Evolutionary conservation across 2,888 invertebrate species (phyloP).

Genomic region (Drosophila meridiana): DNA sequence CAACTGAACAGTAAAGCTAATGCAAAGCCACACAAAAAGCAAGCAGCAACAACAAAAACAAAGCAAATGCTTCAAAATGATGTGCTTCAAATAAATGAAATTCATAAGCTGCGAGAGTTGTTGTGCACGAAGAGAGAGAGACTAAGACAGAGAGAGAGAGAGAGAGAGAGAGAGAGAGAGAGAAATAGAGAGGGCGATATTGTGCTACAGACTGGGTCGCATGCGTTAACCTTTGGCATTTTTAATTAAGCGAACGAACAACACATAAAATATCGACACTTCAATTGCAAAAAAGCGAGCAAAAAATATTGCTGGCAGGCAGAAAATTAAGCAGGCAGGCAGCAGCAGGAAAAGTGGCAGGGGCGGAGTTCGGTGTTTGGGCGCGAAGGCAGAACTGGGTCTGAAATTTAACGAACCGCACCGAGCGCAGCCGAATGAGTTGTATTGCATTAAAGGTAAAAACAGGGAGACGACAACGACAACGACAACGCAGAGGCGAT

Average conservation of each 20-base stretch:
- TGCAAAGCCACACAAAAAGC: conserved; percentile 17
- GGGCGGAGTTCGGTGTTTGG: neutral
- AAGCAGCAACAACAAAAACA: neutral
- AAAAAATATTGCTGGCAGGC: conserved; percentile 52
- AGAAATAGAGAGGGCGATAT: neutral
- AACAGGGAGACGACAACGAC: conserved; percentile 15
- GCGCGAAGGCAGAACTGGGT: neutral
- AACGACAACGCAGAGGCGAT: conserved; percentile 23
- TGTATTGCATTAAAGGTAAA: conserved; percentile 77
- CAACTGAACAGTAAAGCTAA: conserved; percentile 28
- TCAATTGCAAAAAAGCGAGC: conserved; percentile 64
- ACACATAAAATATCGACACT: conserved; percentile 80
- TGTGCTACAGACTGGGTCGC: conserved; percentile 17
- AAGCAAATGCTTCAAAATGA: conserved; percentile 56
- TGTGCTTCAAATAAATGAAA: conserved; percentile 74
- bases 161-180: neutral
- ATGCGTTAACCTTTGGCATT: conserved; percentile 79
- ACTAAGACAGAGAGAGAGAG: neutral
- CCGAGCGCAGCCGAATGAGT: conserved; percentile 77
- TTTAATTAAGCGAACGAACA: conserved; percentile 79
- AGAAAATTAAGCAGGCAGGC: conserved; percentile 66
- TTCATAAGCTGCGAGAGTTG: conserved; percentile 57
- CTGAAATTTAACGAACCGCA: conserved; percentile 76
- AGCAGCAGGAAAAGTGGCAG: conserved; percentile 6
- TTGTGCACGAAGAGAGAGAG: neutral